Percentiles rank a stretch among this genome's conserved stretches.
These are phyloP conservation scores for Megatriorchis doriae DNA, from an alignment of 2,113 vertebrate genomes.

Conservation along the genomic window DNA sequence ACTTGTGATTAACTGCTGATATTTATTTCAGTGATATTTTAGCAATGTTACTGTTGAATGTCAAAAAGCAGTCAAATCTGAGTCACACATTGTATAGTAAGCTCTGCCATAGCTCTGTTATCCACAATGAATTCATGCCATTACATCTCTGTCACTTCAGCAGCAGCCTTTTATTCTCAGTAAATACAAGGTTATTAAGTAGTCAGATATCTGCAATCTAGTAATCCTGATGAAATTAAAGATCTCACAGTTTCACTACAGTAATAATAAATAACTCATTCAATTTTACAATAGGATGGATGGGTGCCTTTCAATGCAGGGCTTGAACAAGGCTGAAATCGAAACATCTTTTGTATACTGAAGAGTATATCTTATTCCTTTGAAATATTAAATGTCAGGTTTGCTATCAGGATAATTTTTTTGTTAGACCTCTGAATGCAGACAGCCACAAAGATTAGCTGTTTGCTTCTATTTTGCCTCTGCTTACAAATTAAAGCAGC, in stretches of 20 bases:
- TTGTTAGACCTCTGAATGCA: not conserved
- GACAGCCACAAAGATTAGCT: not conserved
- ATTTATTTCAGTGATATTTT: conserved; percentile 33
- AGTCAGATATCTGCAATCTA: not conserved
- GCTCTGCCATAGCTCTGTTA: not conserved
- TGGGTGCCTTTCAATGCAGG: not conserved
- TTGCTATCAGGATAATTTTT: not conserved
- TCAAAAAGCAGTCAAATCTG: conserved; percentile 9
- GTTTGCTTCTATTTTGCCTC: not conserved
- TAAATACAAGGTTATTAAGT: conserved; percentile 8
- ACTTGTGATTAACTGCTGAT: not conserved
- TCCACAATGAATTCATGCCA: not conserved
- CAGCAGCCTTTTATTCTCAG: not conserved
- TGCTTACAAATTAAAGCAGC: not conserved
- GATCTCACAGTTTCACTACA: not conserved
- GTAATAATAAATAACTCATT: not conserved
- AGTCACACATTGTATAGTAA: not conserved
- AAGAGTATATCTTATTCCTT: not conserved
- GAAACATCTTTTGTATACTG: not conserved
- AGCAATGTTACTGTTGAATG: not conserved
- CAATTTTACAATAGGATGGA: not conserved
- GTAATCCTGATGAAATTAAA: not conserved
- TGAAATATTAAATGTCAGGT: not conserved
- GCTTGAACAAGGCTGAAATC: not conserved
- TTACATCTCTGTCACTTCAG: not conserved